Base-by-base conservation (phyloP, 2,797 vertebrate genomes). In the Rhinella marina region DNA sequence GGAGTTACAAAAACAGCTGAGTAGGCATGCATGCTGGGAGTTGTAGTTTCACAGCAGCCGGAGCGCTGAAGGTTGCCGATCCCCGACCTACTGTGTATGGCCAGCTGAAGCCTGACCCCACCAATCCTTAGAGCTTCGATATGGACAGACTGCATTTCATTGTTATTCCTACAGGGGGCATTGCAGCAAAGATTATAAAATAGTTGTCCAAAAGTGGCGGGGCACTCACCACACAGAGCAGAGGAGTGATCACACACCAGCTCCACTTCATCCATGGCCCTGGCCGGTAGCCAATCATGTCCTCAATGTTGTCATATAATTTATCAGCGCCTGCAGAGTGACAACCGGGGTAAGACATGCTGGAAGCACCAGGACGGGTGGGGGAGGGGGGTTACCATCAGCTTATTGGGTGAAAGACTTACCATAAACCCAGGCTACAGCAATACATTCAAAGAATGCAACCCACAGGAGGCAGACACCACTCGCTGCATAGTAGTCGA, bases 381-480 rank as follows among this genome's bases (percentile, higher is more conserved):
- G 2, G 32, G 7, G 72, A 29, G 41, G n/a, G n/a, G n/a, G n/a
- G n/a, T n/a, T 59, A 59, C 77, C 57, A 29, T 9, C 52, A 29
- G 16, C 27, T 17, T 23, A 41, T 7, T 29, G 7, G 17, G 2
- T 6, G 61, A 0, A 57, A n/a, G 86, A 96, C 97, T 98, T 93
- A 99, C 98, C 98, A 96, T 98, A 99, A 95, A 99, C 96, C 98
- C 98, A 99, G 96, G 97, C 97, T 96, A 99, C 96, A 96, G 97
- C 98, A 94, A 99, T 96, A 96, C 98, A 99, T 97, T 99, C 98
- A 96, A 99, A 99, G 97, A 99, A 99, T 96, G 98, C 98, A 93
- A 99, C 98, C 98, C 98, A 99, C 95, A 99, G 95, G 95, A 99
- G 98, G 96, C 98, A 99, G 95, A 99, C 97, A 95, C 98, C 98